Evolutionary conservation across 2,113 vertebrate species (phyloP), one percentile per base, ranked within the genome.

Genomic region (Thomomys bottae): DNA sequence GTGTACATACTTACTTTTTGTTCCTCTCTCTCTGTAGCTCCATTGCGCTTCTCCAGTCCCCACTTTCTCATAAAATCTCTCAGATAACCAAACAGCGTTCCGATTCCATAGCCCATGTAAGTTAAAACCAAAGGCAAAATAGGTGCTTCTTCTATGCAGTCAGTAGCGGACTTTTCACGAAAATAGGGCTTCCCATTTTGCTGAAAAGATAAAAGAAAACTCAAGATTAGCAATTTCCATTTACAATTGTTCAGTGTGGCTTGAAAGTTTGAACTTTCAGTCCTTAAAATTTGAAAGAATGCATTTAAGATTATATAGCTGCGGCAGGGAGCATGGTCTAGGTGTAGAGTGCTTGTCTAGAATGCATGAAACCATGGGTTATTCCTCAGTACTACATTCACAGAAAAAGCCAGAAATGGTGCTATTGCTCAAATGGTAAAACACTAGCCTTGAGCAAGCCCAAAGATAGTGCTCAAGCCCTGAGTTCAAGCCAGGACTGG

Each of bases 1-100:
- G 2, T 91, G 80, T n/a, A 77, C 38, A 96, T 95, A 97, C 98
- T 3, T 97, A 99, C 99, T 98, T 98, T 99, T 98, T 99, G 99
- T 96, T 99, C 97, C 88, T 98, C 96, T 97, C 99, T 97, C 81
- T 99, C 99, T 96, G 91, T 28, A 30, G 99, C 98, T 75, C 98
- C 9, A 20, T 98, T 96, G 95, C 98, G 98, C 94, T 99, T 99
- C 96, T 99, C 99, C 92, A 99, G 90, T 95, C 99, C 98, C 84
- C 98, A 98, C 28, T 98, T 98, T 98, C 99, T 97, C 97, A 99
- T 96, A 95, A 99, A 99, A 94, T 99, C 99, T 97, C 99, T 98
- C 91, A 99, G 89, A 97, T 99, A 99, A 93, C 99, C 99, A 96
- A 99, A 99, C 72, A 99, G 94, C 8, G 98, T 99, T 96, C 98